Evolutionary conservation across 1,140 invertebrate genomes (phyloP), one percentile per base, ranked within the genome.

Genomic region (Propsilocerus akamusi): DNA sequence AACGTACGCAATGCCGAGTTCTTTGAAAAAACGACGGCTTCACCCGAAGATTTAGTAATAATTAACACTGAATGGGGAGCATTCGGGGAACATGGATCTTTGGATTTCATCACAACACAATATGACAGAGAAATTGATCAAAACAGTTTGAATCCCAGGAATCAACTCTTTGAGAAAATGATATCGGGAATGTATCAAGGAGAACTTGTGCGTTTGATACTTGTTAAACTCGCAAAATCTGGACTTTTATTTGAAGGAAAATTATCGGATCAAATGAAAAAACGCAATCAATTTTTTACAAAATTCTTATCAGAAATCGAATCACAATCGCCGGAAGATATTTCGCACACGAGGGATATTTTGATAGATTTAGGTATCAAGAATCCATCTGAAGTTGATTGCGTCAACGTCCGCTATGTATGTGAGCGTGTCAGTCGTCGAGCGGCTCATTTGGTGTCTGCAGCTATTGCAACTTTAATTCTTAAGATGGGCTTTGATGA

Each of bases 221-320:
- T 95, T 11, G 81, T 83, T 46, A 83, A 86, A 57, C 78, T 91
- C 55, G 81, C 83, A 4, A 76, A 80, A 55, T 75, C 78, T 53
- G 82, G 83, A 12, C 67, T 90, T 2, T 57, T 96, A 0, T 94
- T 94, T 57, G 77, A 77, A 7, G 89, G 88, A 1, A 77, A 78
- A 56, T 74, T 76, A 4, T 86, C 86, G 0, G 77, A 81, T 52
- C 65, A 84, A 26, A 70, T 97, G 8, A 80, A 74, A 57, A 77
- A 80, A 53, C 74, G 75, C 26, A 85, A 83, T 52, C 77, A 75
- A 48, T 97, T 98, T 69, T 92, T 88, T 64, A 98, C 95, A 3
- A 97, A 97, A 78, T 98, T 91, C 64, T 86, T 99, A 2, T 98
- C 94, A 6, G 93, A 97, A 74, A 97, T 99, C 51, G 95, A 98